These are phyloP conservation scores for Teinopalpus imperialis DNA, from an alignment of 2,888 invertebrate species.

Conservation along the genomic window DNA sequence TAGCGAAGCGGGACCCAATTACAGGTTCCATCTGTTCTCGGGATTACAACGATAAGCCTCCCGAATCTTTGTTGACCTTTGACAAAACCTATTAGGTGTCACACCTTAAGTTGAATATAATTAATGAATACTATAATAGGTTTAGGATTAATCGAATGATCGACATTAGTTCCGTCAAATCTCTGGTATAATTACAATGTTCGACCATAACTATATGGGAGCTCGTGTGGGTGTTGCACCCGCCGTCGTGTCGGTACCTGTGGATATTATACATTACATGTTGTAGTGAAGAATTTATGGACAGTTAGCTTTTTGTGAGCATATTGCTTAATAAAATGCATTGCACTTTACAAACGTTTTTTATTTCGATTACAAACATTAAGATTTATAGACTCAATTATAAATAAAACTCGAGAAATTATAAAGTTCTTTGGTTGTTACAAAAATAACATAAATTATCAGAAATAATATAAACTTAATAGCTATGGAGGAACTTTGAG, in stretches of 20 bases:
- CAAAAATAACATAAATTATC: conserved; percentile 15
- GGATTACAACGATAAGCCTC: too few relatives aligned
- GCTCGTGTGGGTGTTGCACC: conserved; percentile 26
- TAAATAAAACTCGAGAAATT: conserved; percentile 4
- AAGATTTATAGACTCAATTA: conserved; percentile 8
- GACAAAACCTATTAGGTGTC: too few relatives aligned
- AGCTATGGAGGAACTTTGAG: conserved; percentile 8
- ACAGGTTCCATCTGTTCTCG: too few relatives aligned
- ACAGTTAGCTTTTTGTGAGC: conserved; percentile 79
- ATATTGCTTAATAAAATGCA: conserved; percentile 75
- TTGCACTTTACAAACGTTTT: conserved; percentile 51
- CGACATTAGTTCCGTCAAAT: too few relatives aligned
- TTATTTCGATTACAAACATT: conserved; percentile 38
- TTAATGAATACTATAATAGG: too few relatives aligned
- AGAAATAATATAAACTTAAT: conserved; percentile 15
- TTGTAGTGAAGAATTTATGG: conserved; percentile 69
- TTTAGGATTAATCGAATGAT: too few relatives aligned
- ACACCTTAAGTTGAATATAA: too few relatives aligned
- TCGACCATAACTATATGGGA: conserved; percentile 15
- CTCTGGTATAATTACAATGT: conserved; percentile 1
- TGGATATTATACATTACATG: conserved; percentile 57
- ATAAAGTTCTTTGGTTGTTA: conserved; percentile 1
- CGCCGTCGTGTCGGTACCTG: conserved; percentile 8
- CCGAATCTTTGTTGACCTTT: too few relatives aligned
- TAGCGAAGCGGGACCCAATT: too few relatives aligned